Percentiles rank a stretch among this genome's conserved stretches.
phyloP scores from a whole-genome alignment of 2,113 vertebrate species.

The Salvelinus fontinalis region DNA sequence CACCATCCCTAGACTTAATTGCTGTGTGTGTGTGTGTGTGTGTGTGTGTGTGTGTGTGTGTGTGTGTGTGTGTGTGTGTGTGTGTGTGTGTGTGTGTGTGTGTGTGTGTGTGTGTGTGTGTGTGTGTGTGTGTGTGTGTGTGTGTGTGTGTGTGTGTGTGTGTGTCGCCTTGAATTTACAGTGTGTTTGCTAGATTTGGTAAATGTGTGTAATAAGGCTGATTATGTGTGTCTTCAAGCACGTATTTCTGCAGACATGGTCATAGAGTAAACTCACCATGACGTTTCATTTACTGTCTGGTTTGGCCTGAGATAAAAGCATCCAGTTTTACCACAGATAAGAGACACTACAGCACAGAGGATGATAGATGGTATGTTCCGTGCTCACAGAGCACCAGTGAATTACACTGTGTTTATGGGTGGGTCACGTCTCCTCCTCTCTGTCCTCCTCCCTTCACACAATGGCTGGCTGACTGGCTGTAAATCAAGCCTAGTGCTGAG shows the following conservation, averaged over 20 bases:
- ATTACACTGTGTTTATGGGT: slow-evolving; percentile 48
- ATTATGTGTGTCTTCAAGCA: neutral
- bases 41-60: too few species aligned
- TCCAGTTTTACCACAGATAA: slow-evolving; percentile 26
- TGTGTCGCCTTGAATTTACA: neutral
- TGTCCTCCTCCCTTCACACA: slow-evolving; percentile 31
- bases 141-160: too few species aligned
- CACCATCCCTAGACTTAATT: too few species aligned
- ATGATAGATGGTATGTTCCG: slow-evolving; percentile 47
- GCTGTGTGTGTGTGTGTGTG: too few species aligned
- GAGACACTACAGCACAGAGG: slow-evolving; percentile 29
- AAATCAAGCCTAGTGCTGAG: slow-evolving; percentile 49
- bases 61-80: too few species aligned
- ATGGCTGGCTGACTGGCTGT: slow-evolving; percentile 31
- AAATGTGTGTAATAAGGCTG: neutral
- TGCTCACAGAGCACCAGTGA: slow-evolving; percentile 45
- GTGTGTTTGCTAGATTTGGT: neutral
- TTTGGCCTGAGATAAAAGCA: neutral
- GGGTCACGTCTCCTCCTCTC: slow-evolving; percentile 35
- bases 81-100: neutral
- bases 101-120: neutral
- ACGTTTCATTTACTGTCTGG: slow-evolving; percentile 43
- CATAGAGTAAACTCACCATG: neutral
- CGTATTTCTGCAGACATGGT: neutral
- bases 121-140: neutral